Conservation (phyloP, 1,140 invertebrate genomes). For the Drosophila nigrodunni region DNA sequence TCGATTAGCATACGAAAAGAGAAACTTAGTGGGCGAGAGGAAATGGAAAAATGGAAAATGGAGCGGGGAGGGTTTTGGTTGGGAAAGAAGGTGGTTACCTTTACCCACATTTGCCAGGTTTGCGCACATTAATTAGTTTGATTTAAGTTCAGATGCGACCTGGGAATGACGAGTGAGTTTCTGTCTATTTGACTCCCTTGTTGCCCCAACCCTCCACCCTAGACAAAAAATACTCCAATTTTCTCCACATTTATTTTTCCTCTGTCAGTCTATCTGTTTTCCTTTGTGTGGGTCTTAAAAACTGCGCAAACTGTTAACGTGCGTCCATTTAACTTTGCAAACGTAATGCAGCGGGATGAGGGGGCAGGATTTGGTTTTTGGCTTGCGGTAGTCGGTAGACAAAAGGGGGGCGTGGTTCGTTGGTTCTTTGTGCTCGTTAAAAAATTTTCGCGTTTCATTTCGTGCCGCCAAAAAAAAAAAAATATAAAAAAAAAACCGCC, state of each 20-base stretch:
- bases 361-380: conserved; percentile 20
- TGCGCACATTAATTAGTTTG: conserved; percentile 77
- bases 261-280: conserved; percentile 36
- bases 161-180: conserved; percentile 60
- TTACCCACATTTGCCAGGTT: conserved; percentile 61
- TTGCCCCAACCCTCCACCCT: neutral
- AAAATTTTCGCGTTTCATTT: conserved; percentile 81
- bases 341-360: conserved; percentile 36
- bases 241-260: too few species aligned
- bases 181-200: conserved; percentile 25
- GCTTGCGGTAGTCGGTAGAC: conserved; percentile 27
- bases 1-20: conserved; percentile 33
- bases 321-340: conserved; percentile 73
- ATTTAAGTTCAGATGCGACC: conserved; percentile 65
- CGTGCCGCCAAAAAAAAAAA: conserved; percentile 63
- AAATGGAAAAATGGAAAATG: neutral
- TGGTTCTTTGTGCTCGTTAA: conserved; percentile 77
- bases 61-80: neutral
- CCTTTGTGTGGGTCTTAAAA: conserved; percentile 33
- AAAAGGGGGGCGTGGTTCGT: conserved; percentile 40
- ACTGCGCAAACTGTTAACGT: conserved; percentile 70
- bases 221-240: neutral
- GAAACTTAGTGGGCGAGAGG: neutral
- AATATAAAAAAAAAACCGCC: conserved; percentile 15
- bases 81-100: neutral